Evolutionary conservation across 2,888 invertebrate species (phyloP).

Genomic region (Synanthedon andrenaeformis): DNA sequence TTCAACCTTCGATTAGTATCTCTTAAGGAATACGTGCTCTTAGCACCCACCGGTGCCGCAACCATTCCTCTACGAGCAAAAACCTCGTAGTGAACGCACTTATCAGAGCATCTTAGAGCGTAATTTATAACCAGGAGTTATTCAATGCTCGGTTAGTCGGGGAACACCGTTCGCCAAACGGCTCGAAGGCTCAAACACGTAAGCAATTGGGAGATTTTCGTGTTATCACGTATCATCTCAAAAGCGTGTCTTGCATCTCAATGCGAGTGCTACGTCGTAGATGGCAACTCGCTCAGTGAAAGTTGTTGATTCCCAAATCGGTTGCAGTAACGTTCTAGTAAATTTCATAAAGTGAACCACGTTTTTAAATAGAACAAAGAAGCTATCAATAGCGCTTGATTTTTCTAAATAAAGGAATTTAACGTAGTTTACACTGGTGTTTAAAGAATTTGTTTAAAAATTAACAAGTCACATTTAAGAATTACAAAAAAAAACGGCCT

Average conservation of each 20-base stretch:
- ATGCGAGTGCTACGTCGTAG: slow-evolving; percentile 8
- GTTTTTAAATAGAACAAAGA: too few relatives aligned
- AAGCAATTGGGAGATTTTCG: slow-evolving; percentile 70
- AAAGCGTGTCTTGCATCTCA: slow-evolving; percentile 52
- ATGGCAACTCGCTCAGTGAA: slow-evolving; percentile 29
- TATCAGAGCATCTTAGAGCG: slow-evolving; percentile 54
- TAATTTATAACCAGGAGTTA: slow-evolving; percentile 65
- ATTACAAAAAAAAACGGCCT: too few relatives aligned
- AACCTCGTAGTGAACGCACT: slow-evolving; percentile 47
- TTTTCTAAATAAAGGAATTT: too few relatives aligned
- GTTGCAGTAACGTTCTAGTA: too few relatives aligned
- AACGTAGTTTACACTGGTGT: too few relatives aligned
- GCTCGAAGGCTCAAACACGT: slow-evolving; percentile 51
- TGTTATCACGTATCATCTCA: slow-evolving; percentile 70
- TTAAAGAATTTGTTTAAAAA: too few relatives aligned
- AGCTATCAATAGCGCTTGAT: too few relatives aligned
- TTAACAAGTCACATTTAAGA: too few relatives aligned
- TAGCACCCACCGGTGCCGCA: not conserved
- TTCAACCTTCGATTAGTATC: slow-evolving; percentile 48
- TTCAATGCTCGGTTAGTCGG: slow-evolving; percentile 53
- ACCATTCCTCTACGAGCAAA: slow-evolving; percentile 32
- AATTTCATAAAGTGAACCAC: too few relatives aligned
- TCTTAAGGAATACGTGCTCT: not conserved
- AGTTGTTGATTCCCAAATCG: slow-evolving; percentile 23
- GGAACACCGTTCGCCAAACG: slow-evolving; percentile 20